Conservation (phyloP, 2,797 vertebrate genomes). For the Sorex maritimensis region DNA sequence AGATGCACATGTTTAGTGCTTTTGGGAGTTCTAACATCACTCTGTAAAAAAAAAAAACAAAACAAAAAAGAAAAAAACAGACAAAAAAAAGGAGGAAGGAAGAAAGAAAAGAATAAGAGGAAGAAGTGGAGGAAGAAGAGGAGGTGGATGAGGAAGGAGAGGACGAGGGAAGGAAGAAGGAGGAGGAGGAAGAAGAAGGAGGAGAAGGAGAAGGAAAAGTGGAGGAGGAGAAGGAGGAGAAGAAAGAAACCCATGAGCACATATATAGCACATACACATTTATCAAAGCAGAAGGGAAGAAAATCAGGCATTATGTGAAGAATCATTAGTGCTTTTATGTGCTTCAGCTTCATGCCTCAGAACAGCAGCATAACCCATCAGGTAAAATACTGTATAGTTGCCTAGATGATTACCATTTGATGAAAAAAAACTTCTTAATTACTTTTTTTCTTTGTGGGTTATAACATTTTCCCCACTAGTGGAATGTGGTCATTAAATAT, state of each 20-base stretch:
- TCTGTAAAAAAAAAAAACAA: constrained; percentile 89
- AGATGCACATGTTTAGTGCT: constrained; percentile 93
- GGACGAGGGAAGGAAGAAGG: no score
- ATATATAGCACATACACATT: constrained; percentile 25
- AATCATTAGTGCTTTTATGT: background rate
- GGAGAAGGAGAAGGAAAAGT: no score
- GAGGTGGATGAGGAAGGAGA: no score
- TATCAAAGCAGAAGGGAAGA: constrained; percentile 49
- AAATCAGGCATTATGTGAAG: background rate
- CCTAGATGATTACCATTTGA: constrained; percentile 27
- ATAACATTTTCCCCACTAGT: background rate
- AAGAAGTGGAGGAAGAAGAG: no score
- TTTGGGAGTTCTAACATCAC: constrained; percentile 95
- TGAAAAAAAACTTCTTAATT: constrained; percentile 48
- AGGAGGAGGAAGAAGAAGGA: no score
- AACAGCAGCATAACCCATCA: background rate
- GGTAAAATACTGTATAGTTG: constrained; percentile 13
- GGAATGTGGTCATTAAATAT: constrained; percentile 39
- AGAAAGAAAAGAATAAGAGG: background rate
- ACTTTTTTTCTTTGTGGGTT: constrained; percentile 3
- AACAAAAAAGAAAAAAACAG: background rate
- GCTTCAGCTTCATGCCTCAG: constrained; percentile 13
- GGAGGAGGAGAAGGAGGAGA: background rate
- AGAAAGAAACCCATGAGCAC: background rate
- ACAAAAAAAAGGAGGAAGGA: background rate